Conservation (phyloP, 2,888 invertebrate species). For the Noctua janthina region DNA sequence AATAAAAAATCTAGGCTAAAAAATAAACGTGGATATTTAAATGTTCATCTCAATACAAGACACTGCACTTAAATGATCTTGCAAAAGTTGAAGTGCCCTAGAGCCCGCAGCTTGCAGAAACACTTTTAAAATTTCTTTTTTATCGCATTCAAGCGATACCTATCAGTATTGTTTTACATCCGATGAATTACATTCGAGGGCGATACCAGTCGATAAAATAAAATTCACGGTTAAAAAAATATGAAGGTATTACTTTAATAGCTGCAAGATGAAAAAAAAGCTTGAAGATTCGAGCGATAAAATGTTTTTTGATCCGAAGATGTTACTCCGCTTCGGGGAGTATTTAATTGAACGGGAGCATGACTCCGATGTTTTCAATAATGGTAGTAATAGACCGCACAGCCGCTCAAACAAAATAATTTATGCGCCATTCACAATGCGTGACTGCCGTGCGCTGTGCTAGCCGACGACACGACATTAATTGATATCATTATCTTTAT, state of each 20-base stretch:
- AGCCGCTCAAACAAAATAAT: constrained; percentile 77
- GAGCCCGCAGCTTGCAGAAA: constrained; percentile 78
- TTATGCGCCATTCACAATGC: constrained; percentile 64
- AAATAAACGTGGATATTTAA: constrained; percentile 70
- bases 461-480: constrained; percentile 45
- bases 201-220: constrained; percentile 84
- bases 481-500: constrained; percentile 42
- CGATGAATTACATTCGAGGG: constrained; percentile 83
- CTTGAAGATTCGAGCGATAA: constrained; percentile 78
- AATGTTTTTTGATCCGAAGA: constrained; percentile 80
- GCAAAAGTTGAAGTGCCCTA: constrained; percentile 79
- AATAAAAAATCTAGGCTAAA: constrained; percentile 52
- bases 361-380: constrained; percentile 86
- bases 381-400: constrained; percentile 83
- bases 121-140: constrained; percentile 81
- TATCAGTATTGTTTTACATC: constrained; percentile 87
- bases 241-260: constrained; percentile 85
- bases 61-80: constrained; percentile 84
- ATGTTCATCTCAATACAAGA: constrained; percentile 81
- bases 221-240: constrained; percentile 81
- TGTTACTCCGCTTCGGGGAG: constrained; percentile 80
- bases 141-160: constrained; percentile 82
- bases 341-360: constrained; percentile 86
- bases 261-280: constrained; percentile 83
- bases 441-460: constrained; percentile 47